These are phyloP conservation scores for Platygyra sinensis DNA, from an alignment of 64 coral and sea anemone species.

Conservation along the genomic window DNA sequence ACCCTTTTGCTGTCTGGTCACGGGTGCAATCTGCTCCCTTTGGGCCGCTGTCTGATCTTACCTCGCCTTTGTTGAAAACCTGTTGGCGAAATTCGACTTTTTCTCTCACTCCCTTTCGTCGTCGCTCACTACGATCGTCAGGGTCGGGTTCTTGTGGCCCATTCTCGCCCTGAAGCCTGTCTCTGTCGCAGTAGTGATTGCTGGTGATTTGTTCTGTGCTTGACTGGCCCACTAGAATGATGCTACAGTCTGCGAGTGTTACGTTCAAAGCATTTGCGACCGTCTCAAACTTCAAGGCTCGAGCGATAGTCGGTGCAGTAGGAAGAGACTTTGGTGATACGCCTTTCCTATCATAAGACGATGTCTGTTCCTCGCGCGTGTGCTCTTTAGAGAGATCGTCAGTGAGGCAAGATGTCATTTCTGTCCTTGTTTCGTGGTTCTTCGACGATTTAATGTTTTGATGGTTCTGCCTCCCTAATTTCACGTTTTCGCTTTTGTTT, in stretches of 20 bases:
- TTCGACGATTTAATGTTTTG: not conserved
- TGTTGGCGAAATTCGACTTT: not conserved
- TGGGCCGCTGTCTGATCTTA: not conserved
- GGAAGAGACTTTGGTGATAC: not conserved
- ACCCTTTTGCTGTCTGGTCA: not conserved
- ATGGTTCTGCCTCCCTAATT: not conserved
- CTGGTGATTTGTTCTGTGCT: not conserved
- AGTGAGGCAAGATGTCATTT: not conserved
- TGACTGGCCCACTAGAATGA: not conserved
- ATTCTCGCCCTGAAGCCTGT: not conserved
- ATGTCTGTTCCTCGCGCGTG: not conserved
- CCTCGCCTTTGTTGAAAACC: not conserved
- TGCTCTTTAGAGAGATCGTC: not conserved
- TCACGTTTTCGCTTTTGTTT: not conserved
- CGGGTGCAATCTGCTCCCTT: not conserved
- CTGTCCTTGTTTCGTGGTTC: no score
- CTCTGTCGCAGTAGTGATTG: not conserved
- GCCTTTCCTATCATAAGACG: not conserved
- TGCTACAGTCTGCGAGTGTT: not conserved
- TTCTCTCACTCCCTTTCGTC: not conserved
- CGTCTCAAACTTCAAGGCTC: not conserved
- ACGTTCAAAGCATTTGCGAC: not conserved
- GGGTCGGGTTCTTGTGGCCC: not conserved
- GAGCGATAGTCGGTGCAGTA: not conserved
- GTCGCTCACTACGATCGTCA: not conserved